Evolutionary conservation across 2,888 invertebrate genomes (phyloP).

Genomic region (Mantis religiosa): DNA sequence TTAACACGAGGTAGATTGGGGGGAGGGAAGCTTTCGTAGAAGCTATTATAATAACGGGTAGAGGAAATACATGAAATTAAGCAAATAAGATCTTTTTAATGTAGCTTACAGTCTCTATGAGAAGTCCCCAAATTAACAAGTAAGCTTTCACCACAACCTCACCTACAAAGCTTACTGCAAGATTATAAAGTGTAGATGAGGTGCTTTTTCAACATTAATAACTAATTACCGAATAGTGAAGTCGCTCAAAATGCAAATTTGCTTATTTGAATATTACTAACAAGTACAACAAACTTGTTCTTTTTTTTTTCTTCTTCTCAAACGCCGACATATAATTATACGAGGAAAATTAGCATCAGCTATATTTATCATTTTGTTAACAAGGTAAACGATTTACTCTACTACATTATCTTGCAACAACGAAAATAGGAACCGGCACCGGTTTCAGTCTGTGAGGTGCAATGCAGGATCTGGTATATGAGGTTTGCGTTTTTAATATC

Average conservation of each 20-base stretch:
- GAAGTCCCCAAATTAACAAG: too few relatives aligned
- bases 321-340: background rate
- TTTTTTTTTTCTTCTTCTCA: background rate
- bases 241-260: background rate
- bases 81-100: too few relatives aligned
- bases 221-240: background rate
- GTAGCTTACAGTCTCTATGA: too few relatives aligned
- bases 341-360: background rate
- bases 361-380: background rate
- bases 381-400: background rate
- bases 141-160: too few relatives aligned
- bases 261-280: background rate
- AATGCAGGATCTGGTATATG: too few relatives aligned
- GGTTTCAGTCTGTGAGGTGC: too few relatives aligned
- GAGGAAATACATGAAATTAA: too few relatives aligned
- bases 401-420: background rate
- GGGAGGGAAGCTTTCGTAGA: too few relatives aligned
- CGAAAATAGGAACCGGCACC: background rate
- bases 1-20: too few relatives aligned
- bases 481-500: too few relatives aligned
- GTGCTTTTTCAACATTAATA: background rate
- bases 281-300: background rate
- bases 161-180: too few relatives aligned
- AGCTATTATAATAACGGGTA: too few relatives aligned
- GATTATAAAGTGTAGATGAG: background rate